Percentiles rank a stretch among this genome's conserved stretches.
phyloP scores from a whole-genome alignment of 2,888 invertebrate genomes.

The Campoplex nolae region DNA sequence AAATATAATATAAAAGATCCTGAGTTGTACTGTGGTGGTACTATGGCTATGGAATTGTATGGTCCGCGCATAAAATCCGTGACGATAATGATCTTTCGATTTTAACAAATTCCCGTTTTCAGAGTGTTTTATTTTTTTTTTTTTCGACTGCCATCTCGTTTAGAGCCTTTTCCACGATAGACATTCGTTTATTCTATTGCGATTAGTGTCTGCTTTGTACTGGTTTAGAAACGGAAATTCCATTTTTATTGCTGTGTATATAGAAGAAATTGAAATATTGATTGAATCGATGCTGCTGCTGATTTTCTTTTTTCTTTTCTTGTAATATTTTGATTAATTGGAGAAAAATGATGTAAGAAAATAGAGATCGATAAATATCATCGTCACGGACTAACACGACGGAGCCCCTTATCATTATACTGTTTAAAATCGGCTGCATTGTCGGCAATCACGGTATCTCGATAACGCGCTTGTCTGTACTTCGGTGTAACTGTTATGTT shows the following conservation, averaged over 20 bases:
- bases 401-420: constrained; percentile 73
- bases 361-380: constrained; percentile 48
- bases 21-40: constrained; percentile 85
- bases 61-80: constrained; percentile 70
- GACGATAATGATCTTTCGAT: constrained; percentile 68
- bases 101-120: constrained; percentile 1
- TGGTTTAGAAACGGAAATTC: constrained; percentile 53
- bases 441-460: constrained; percentile 83
- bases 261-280: not conserved
- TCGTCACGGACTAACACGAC: constrained; percentile 60
- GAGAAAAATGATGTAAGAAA: constrained; percentile 29
- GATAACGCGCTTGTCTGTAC: constrained; percentile 75
- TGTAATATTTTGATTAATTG: not conserved
- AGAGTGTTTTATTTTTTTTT: not conserved
- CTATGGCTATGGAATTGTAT: constrained; percentile 84
- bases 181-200: constrained; percentile 60
- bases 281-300: not conserved
- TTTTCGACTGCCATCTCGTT: not conserved
- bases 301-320: not conserved
- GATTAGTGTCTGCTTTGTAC: constrained; percentile 57
- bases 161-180: constrained; percentile 56
- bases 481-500: constrained; percentile 46
- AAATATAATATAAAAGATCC: constrained; percentile 85
- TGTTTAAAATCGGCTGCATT: constrained; percentile 82
- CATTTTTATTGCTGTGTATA: constrained; percentile 10